Conservation (phyloP, 2,888 invertebrate species). For the Cyclophora punctaria region DNA sequence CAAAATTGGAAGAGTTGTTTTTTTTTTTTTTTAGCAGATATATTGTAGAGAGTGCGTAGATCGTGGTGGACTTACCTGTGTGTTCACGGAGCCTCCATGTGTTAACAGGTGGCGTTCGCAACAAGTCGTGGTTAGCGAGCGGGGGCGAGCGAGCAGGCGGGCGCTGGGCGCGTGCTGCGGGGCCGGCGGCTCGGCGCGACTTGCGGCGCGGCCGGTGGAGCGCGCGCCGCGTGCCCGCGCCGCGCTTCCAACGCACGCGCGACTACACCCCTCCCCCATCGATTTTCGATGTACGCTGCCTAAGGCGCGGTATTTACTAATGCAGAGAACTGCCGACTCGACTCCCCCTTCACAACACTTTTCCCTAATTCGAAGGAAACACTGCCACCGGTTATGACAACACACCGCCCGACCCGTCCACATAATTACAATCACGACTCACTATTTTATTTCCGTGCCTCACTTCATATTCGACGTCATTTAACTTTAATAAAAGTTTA, state of each 20-base stretch:
- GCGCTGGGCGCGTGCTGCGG: slow-evolving; percentile 46
- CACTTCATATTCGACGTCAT: too few species aligned
- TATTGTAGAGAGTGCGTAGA: background rate
- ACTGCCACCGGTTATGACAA: slow-evolving; percentile 14
- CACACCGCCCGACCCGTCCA: background rate
- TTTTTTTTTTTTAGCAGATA: too few species aligned
- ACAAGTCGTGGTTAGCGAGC: slow-evolving; percentile 51
- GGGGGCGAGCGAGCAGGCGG: slow-evolving; percentile 43
- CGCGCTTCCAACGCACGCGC: slow-evolving; percentile 45
- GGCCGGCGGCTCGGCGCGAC: slow-evolving; percentile 48
- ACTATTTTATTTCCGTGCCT: too few species aligned
- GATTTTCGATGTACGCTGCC: slow-evolving; percentile 60
- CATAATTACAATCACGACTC: background rate
- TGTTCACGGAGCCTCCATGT: slow-evolving; percentile 56
- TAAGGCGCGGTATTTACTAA: slow-evolving; percentile 61
- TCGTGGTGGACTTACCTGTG: slow-evolving; percentile 44
- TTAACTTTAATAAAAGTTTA: too few species aligned
- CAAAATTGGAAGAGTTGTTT: slow-evolving; percentile 1
- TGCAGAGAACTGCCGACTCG: slow-evolving; percentile 51
- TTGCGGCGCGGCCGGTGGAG: slow-evolving; percentile 47
- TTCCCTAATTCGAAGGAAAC: slow-evolving; percentile 39
- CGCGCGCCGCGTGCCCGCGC: slow-evolving; percentile 33
- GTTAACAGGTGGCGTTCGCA: slow-evolving; percentile 68
- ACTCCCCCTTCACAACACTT: slow-evolving; percentile 50
- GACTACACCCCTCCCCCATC: slow-evolving; percentile 47